Percentiles rank a stretch among this genome's conserved stretches.
Conservation (phyloP, 2,113 vertebrate genomes). For the Oreochromis tanganicae region DNA sequence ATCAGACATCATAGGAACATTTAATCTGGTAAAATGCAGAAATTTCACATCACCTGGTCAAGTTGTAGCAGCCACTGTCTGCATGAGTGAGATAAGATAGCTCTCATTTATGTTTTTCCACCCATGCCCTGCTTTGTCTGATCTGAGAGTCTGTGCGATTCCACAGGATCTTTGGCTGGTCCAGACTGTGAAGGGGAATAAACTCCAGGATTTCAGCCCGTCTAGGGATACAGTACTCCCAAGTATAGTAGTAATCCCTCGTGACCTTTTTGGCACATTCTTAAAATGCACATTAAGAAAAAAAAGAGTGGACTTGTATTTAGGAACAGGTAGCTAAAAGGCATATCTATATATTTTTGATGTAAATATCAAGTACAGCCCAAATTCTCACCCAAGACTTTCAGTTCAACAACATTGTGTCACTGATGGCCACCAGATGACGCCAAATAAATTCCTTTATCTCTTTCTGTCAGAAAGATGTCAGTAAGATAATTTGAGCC, state of each 20-base stretch:
- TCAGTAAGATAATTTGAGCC: rapidly evolving
- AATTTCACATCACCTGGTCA: not conserved
- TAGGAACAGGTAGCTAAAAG: not conserved
- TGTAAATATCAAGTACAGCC: not conserved
- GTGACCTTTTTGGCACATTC: not conserved
- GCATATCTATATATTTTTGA: not conserved
- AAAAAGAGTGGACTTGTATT: not conserved
- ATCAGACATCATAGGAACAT: not conserved
- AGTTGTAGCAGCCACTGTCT: constrained; percentile 40
- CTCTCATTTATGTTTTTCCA: rapidly evolving
- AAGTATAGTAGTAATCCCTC: rapidly evolving
- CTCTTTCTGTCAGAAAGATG: not conserved
- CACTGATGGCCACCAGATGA: rapidly evolving
- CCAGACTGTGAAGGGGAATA: rapidly evolving
- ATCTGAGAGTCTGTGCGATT: not conserved
- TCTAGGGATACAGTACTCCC: rapidly evolving
- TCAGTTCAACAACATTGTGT: not conserved
- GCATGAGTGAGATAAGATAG: not conserved
- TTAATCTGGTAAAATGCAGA: not conserved
- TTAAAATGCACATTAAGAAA: not conserved
- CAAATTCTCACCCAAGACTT: not conserved
- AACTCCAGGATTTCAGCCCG: not conserved
- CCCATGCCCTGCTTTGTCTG: not conserved
- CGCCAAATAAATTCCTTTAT: not conserved
- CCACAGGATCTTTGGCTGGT: constrained; percentile 3